phyloP scores from a whole-genome alignment of 2,888 invertebrate genomes.

The Drosophila engyochracea region DNA sequence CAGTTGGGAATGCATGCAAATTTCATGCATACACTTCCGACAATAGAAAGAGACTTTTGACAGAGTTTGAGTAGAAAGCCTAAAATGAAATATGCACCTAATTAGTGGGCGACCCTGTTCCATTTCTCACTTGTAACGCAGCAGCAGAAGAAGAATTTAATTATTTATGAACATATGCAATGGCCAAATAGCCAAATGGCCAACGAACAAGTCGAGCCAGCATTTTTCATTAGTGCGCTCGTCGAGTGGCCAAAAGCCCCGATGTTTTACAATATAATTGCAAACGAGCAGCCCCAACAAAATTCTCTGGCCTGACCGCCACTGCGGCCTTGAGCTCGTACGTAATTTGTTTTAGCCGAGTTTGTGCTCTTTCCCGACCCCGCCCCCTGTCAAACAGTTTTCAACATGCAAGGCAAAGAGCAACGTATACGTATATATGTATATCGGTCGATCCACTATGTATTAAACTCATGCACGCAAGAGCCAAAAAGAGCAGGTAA shows the following conservation, averaged over 20 bases:
- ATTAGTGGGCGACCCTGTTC: conserved; percentile 70
- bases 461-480: conserved; percentile 72
- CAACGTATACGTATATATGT: conserved; percentile 28
- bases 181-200: conserved; percentile 25
- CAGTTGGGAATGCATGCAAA: conserved; percentile 49
- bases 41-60: conserved; percentile 37
- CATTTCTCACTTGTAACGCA: conserved; percentile 39
- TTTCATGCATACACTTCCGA: conserved; percentile 63
- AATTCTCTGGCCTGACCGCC: conserved; percentile 62
- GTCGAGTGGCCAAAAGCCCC: conserved; percentile 48
- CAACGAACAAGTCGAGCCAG: conserved; percentile 36
- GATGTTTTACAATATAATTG: conserved; percentile 73
- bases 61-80: conserved; percentile 41
- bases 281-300: conserved; percentile 46
- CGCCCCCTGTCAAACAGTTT: conserved; percentile 46
- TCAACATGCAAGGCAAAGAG: conserved; percentile 70
- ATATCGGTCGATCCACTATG: conserved; percentile 60
- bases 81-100: conserved; percentile 59
- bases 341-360: conserved; percentile 72
- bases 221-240: conserved; percentile 72
- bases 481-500: conserved; percentile 13
- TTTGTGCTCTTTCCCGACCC: conserved; percentile 13
- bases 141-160: conserved; percentile 59
- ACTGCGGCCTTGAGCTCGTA: conserved; percentile 70
- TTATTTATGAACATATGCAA: conserved; percentile 77